A percentile compares a stretch with the other conserved stretches of the same genome.
Conservation (phyloP, 2,113 vertebrate species). For the Mormoops blainvillei region DNA sequence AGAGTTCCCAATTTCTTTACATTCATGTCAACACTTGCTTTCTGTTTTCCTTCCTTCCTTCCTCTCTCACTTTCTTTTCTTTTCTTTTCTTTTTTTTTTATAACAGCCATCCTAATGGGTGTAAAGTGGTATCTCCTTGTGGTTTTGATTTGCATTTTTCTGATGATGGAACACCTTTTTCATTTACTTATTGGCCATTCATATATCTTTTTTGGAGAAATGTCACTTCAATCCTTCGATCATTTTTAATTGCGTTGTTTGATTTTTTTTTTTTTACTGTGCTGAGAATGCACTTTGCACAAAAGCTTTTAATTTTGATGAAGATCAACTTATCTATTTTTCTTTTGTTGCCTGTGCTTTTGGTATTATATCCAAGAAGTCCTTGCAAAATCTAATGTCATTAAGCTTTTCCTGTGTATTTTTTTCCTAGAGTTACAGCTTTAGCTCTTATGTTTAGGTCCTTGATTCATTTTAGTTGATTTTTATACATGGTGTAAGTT, state of each 20-base stretch:
- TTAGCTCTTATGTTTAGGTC: not conserved
- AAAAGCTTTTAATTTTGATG: not conserved
- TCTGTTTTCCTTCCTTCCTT: not conserved
- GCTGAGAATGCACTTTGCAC: not conserved
- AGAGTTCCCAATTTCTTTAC: not conserved
- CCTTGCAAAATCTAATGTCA: not conserved
- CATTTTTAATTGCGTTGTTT: not conserved
- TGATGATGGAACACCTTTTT: constrained; percentile 7
- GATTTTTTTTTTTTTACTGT: not conserved
- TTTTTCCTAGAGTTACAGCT: not conserved
- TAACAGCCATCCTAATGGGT: not conserved
- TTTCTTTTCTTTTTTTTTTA: not conserved
- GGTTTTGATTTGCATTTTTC: not conserved
- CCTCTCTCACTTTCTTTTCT: not conserved
- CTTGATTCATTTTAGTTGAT: not conserved
- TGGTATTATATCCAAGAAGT: not conserved
- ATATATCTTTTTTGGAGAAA: not conserved
- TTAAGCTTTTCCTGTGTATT: not conserved
- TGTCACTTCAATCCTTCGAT: not conserved
- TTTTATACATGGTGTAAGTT: not conserved
- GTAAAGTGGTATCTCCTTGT: not conserved
- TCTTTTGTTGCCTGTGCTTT: not conserved
- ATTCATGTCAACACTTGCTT: not conserved
- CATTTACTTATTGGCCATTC: not conserved
- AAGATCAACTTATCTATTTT: not conserved